These are phyloP conservation scores for Coryphaenoides rupestris DNA, from an alignment of 2,113 vertebrate species.

Conservation along the genomic window DNA sequence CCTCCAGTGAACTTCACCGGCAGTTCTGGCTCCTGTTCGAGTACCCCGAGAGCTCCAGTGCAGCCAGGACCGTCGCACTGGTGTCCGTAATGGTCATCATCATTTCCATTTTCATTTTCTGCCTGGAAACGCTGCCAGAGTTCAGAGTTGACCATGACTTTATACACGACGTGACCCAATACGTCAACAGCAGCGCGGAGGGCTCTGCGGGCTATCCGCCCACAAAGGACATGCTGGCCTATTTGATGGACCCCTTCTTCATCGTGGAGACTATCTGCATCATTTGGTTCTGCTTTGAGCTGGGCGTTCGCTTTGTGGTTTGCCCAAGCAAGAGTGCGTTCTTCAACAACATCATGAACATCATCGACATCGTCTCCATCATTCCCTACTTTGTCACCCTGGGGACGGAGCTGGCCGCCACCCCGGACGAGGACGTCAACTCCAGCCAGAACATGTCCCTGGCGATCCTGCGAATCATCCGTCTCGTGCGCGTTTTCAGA, in stretches of 20 bases:
- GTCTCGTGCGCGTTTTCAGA: conserved; percentile 91
- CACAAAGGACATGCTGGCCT: conserved; percentile 59
- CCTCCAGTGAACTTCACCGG: conserved; percentile 84
- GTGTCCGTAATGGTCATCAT: conserved; percentile 93
- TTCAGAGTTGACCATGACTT: conserved; percentile 82
- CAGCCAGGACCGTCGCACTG: conserved; percentile 85
- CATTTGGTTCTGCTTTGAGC: conserved; percentile 95
- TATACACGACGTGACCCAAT: conserved; percentile 17
- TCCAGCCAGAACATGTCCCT: conserved; percentile 94
- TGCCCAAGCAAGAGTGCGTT: conserved; percentile 95
- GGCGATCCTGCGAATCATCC: conserved; percentile 90
- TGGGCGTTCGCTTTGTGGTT: conserved; percentile 84
- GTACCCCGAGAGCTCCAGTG: conserved; percentile 93
- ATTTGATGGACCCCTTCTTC: conserved; percentile 93
- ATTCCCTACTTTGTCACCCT: conserved; percentile 96
- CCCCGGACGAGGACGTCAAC: conserved; percentile 76
- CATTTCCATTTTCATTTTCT: conserved; percentile 96
- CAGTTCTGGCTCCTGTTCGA: conserved; percentile 98
- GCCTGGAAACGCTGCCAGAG: conserved; percentile 92
- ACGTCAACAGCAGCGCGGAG: conserved; percentile 59
- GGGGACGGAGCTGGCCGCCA: conserved; percentile 86
- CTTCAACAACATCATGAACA: conserved; percentile 97
- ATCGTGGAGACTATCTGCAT: conserved; percentile 93
- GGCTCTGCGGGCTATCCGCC: conserved; percentile 37
- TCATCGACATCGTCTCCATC: conserved; percentile 94